Evolutionary conservation across 1,140 invertebrate genomes (phyloP), one percentile per base, ranked within the genome.

Genomic region (Venustaconcha ellipsiformis): DNA sequence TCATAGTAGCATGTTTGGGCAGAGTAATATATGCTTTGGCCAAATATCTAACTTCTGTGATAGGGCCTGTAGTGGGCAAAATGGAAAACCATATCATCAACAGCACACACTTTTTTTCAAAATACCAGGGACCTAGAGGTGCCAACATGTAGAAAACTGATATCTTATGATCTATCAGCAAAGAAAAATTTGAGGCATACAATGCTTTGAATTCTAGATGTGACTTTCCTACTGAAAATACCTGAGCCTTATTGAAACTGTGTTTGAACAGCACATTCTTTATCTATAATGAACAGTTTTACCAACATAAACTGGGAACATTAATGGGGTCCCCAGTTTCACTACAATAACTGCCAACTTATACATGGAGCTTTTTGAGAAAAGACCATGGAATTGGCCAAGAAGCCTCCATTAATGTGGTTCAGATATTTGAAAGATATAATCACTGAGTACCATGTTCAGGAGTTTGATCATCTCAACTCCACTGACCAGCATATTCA

Each of bases 1-100:
- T 15, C 26, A 70, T 70, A 23, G 69, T 48, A 14, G 60, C 69
- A 37, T 48, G 69, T 62, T 23, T 14, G 1, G 57, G 69, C 14
- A 70, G 58, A 48, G 69, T 59, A 15, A 0, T 70, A 11, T 70
- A 70, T 48, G 23, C 57, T 23, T n/a, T 37, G 1, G 69, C 69
- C 59, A 70, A 59, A 60, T 60, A 70, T 58, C 14, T 70, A 12
- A 58, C 69, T n/a, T 14, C 69, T 14, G 57, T 60, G 14, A 70
- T 59, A 60, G 57, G 56, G 5, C 67, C 67, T 26, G 1, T 68
- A 57, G 55, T 56, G 17, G 67, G 67, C 1, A 20, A 23, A 37
- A 67, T 18, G 63, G 63, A 67, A 67, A 48, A 74, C 59, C 73
- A 74, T 48, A 74, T 74, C n/a, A 60, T 69, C 8, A 74, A 74